Evolutionary conservation across 2,888 invertebrate species (phyloP).

Genomic region (Troides oblongomaculatus): DNA sequence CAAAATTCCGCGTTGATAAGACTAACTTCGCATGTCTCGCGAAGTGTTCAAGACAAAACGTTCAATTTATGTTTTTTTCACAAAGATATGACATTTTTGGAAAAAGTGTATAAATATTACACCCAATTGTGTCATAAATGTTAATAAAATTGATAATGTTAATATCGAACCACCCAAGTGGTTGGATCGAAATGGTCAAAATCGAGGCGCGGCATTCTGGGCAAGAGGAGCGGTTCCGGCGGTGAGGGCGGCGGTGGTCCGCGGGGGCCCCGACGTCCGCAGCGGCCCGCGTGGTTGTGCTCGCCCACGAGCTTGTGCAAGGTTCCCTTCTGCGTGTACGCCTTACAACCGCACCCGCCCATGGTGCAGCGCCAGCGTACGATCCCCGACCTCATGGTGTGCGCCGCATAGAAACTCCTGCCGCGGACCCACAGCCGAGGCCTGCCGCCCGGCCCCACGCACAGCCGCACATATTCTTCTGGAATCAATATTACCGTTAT

Average conservation of each 20-base stretch:
- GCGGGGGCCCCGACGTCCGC: constrained; percentile 51
- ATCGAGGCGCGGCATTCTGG: constrained; percentile 59
- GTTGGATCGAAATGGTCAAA: constrained; percentile 70
- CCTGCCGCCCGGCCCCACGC: constrained; percentile 72
- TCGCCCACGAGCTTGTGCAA: constrained; percentile 72
- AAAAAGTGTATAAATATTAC: constrained; percentile 23
- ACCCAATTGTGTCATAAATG: constrained; percentile 11
- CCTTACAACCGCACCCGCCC: constrained; percentile 75
- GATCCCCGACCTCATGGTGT: constrained; percentile 74
- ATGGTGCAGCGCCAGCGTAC: constrained; percentile 76
- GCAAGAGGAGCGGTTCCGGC: constrained; percentile 57
- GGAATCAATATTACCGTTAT: constrained; percentile 44
- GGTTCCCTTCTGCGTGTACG: constrained; percentile 71
- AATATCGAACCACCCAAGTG: constrained; percentile 70
- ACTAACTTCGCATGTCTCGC: not conserved
- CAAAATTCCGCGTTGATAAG: not conserved
- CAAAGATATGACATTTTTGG: not conserved
- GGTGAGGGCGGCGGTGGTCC: constrained; percentile 43
- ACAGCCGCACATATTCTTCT: constrained; percentile 65
- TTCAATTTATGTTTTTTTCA: constrained; percentile 11
- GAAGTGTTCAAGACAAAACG: not conserved
- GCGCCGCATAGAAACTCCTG: constrained; percentile 74
- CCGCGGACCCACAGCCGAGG: constrained; percentile 74
- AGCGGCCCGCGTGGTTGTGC: constrained; percentile 69
- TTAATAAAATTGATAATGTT: constrained; percentile 27